Evolutionary conservation across 2,113 vertebrate genomes (phyloP), one percentile per base, ranked within the genome.

Genomic region (Anguilla japonica): DNA sequence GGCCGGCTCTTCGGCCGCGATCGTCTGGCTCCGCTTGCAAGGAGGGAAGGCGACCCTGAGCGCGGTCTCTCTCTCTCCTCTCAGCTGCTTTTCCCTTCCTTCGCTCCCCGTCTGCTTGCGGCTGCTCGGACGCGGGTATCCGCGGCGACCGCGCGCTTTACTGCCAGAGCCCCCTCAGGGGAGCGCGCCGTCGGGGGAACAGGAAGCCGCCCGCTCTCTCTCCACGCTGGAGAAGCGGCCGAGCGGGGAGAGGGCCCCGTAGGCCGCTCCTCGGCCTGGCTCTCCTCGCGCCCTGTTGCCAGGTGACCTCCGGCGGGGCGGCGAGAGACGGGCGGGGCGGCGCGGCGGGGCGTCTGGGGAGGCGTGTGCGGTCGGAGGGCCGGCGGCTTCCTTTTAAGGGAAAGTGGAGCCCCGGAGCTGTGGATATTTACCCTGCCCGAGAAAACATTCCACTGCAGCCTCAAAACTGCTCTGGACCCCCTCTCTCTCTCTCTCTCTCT

Each of bases 361-460:
- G 81, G 79, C 88, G 87, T 92, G 90, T 46, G 87, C n/a, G n/a
- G n/a, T 85, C 88, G 88, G 84, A 83, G 84, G 81, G 87, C 82
- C 88, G 82, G 89, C 87, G 88, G 86, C 78, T 88, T 86, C 85
- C 86, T 88, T 92, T 92, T 90, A 91, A 79, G 90, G 93, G 96
- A 94, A 91, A 95, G n/a, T n/a, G 95, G 91, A 75, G 71, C n/a
- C 92, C 91, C 86, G 87, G 93, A 88, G 90, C 93, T 93, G 90
- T 91, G 92, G 94, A 94, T 95, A 92, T 95, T 95, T 96, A 93
- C 93, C 92, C 93, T 89, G 18, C 94, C 93, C 93, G 94, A 92
- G 91, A 94, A 94, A 95, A 96, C 95, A 96, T 96, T 96, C 95
- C 92, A 94, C 91, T 91, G 92, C 92, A 92, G 92, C 93, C 94